Conservation (phyloP, 2,113 vertebrate genomes). For the Chitala chitala region DNA sequence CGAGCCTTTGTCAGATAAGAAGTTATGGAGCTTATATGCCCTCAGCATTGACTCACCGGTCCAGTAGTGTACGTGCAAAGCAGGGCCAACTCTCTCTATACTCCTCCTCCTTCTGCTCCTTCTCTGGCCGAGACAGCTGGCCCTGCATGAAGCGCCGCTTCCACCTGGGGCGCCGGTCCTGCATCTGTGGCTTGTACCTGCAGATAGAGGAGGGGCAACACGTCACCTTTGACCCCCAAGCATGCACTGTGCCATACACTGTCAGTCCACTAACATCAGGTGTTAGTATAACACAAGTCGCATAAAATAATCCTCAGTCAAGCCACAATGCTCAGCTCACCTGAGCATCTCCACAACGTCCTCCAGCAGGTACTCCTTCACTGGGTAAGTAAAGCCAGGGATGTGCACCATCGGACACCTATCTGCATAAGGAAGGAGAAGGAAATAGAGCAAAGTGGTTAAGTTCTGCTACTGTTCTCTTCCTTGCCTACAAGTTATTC, state of each 20-base stretch:
- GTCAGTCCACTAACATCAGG: too few species aligned
- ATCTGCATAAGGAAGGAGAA: constrained; percentile 51
- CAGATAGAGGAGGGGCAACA: background rate
- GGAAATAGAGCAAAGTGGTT: background rate
- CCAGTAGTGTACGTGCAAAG: constrained; percentile 69
- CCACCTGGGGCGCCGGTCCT: constrained; percentile 64
- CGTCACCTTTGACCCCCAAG: background rate
- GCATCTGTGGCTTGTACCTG: constrained; percentile 73
- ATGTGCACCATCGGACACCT: constrained; percentile 90
- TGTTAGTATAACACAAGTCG: too few species aligned
- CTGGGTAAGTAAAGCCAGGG: constrained; percentile 90
- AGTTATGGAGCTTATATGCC: background rate
- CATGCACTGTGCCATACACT: background rate
- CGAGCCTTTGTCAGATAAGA: too few species aligned
- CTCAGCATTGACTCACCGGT: constrained; percentile 52
- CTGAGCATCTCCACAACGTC: constrained; percentile 85
- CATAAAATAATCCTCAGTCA: background rate
- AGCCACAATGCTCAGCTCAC: constrained; percentile 47
- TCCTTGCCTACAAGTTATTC: background rate
- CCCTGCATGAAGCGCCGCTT: constrained; percentile 86
- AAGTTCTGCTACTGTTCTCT: background rate
- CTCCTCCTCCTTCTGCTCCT: constrained; percentile 80
- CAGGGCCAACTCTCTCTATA: constrained; percentile 84
- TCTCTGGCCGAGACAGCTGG: constrained; percentile 69
- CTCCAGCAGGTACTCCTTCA: constrained; percentile 85